These are phyloP conservation scores for Caligus rogercresseyi DNA, from an alignment of 1,140 invertebrate genomes.

Conservation along the genomic window DNA sequence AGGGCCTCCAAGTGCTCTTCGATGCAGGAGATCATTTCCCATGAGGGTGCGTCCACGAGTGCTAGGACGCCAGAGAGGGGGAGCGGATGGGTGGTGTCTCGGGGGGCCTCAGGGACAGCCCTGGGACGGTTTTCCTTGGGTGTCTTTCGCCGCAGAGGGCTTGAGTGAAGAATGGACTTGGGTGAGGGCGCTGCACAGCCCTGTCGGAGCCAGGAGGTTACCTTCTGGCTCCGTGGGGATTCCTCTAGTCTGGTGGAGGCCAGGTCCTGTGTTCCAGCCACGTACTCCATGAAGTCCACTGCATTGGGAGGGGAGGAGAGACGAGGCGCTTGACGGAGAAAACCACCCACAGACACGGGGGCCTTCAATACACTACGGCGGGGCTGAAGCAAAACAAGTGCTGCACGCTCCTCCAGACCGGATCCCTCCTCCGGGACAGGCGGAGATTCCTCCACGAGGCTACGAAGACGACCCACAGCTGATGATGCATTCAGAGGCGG, in stretches of 20 bases:
- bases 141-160: too few species aligned
- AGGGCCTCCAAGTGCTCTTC: not conserved
- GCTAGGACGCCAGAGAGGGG: too few species aligned
- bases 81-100: too few species aligned
- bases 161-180: not conserved
- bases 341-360: not conserved
- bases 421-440: not conserved
- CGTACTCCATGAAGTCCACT: not conserved
- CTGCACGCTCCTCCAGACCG: not conserved
- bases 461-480: not conserved
- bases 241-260: not conserved
- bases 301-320: not conserved
- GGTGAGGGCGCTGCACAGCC: not conserved
- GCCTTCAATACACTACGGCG: too few species aligned
- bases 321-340: not conserved
- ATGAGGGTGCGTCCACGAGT: too few species aligned
- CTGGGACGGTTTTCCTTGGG: too few species aligned
- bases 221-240: not conserved
- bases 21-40: too few species aligned
- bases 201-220: not conserved
- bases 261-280: not conserved
- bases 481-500: not conserved
- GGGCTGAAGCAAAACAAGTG: not conserved
- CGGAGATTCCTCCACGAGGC: not conserved
- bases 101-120: too few species aligned